Conservation (phyloP, 2,113 vertebrate genomes). For the Lasiurus borealis region DNA sequence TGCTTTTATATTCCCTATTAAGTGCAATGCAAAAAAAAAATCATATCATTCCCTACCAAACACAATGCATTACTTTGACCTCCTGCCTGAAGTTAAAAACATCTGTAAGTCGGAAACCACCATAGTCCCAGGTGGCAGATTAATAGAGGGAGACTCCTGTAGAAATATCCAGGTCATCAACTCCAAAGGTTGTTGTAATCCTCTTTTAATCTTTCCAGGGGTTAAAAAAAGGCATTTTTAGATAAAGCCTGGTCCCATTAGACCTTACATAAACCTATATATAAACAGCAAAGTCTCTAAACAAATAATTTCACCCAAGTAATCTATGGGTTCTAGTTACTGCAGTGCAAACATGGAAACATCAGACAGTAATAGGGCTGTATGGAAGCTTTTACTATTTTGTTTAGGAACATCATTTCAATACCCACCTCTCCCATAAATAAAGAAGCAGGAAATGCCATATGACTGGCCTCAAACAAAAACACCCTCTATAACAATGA, state of each 20-base stretch:
- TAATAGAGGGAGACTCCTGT: neutral
- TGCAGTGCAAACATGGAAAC: neutral
- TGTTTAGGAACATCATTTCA: slow-evolving; percentile 27
- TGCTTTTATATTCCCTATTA: neutral
- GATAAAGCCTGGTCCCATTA: neutral
- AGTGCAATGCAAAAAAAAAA: neutral
- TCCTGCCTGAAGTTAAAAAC: neutral
- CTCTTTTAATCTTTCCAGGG: neutral
- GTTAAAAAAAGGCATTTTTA: neutral
- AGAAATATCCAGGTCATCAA: neutral
- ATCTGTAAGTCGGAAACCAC: neutral
- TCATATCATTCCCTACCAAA: neutral
- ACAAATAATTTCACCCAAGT: slow-evolving; percentile 13
- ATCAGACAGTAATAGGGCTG: neutral
- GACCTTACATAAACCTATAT: neutral
- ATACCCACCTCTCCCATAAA: neutral
- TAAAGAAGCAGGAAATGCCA: neutral
- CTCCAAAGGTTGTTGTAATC: neutral
- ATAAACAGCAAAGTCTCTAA: neutral
- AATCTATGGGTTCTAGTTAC: neutral
- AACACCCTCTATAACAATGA: neutral
- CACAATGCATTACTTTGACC: neutral
- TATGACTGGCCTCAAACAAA: neutral
- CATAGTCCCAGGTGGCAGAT: neutral
- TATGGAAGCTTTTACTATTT: neutral